phyloP scores from a whole-genome alignment of 2,113 vertebrate genomes.

The Stomatorhinus ivindoensis region DNA sequence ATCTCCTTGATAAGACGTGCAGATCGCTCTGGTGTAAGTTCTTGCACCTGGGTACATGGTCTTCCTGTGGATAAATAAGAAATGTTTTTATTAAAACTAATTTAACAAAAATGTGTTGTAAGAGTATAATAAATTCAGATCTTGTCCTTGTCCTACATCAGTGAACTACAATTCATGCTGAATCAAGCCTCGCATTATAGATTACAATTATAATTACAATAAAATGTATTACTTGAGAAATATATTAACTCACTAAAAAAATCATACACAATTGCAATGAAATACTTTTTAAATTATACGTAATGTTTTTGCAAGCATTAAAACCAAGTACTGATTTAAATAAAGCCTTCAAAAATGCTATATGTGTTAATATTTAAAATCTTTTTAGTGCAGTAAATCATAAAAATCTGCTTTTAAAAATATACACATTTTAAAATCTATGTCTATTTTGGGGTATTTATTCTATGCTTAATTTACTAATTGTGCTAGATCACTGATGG shows the following conservation, averaged over 20 bases:
- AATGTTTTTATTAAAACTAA: neutral
- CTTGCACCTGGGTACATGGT: conserved; percentile 87
- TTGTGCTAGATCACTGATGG: neutral
- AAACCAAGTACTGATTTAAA: neutral
- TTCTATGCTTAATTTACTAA: neutral
- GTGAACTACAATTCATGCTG: neutral
- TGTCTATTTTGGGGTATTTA: neutral
- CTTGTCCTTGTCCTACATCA: neutral
- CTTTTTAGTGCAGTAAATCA: neutral
- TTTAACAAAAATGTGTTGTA: neutral
- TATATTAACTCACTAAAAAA: neutral
- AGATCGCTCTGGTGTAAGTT: conserved; percentile 83
- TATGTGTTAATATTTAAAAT: neutral
- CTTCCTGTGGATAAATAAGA: conserved; percentile 66
- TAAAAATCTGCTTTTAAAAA: neutral
- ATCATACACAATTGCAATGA: neutral
- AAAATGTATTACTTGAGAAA: neutral
- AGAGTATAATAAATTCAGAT: neutral
- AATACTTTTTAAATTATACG: neutral
- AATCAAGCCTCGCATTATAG: neutral
- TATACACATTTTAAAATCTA: neutral
- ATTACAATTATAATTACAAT: neutral
- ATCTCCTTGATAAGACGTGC: conserved; percentile 89
- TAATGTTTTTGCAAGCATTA: neutral
- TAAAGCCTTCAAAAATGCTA: neutral